A percentile compares a stretch with the other conserved stretches of the same genome.
These are phyloP conservation scores for Apaloderma vittatum DNA, from an alignment of 2,113 vertebrate genomes.

Conservation along the genomic window DNA sequence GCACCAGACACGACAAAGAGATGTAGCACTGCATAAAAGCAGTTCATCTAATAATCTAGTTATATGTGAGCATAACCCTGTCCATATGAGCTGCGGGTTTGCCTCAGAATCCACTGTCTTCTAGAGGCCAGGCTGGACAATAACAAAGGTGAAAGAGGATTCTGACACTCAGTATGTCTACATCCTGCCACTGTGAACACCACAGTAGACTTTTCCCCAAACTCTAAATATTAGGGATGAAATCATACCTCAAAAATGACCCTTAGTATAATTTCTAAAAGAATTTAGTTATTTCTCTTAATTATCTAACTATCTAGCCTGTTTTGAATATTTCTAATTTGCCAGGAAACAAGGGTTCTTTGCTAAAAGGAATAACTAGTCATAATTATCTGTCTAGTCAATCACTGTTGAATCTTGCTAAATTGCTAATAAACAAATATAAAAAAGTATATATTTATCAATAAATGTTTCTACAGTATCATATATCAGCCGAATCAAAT, in stretches of 20 bases:
- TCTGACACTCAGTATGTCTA: neutral
- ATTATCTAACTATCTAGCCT: neutral
- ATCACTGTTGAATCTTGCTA: neutral
- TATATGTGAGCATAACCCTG: neutral
- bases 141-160: neutral
- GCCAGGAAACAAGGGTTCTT: neutral
- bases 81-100: neutral
- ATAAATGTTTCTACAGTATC: neutral
- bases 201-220: neutral
- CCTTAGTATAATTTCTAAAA: neutral
- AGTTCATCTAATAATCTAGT: neutral
- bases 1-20: neutral
- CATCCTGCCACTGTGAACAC: neutral
- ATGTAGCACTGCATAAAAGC: neutral
- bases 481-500: neutral
- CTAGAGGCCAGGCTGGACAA: neutral
- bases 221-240: neutral
- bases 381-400: neutral
- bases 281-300: neutral
- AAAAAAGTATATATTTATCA: neutral
- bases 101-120: neutral
- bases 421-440: neutral
- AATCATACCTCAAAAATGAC: neutral
- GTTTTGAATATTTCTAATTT: neutral
- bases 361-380: neutral